Base-by-base conservation (phyloP, 2,113 vertebrate species). In the Pogonocichla stellata region DNA sequence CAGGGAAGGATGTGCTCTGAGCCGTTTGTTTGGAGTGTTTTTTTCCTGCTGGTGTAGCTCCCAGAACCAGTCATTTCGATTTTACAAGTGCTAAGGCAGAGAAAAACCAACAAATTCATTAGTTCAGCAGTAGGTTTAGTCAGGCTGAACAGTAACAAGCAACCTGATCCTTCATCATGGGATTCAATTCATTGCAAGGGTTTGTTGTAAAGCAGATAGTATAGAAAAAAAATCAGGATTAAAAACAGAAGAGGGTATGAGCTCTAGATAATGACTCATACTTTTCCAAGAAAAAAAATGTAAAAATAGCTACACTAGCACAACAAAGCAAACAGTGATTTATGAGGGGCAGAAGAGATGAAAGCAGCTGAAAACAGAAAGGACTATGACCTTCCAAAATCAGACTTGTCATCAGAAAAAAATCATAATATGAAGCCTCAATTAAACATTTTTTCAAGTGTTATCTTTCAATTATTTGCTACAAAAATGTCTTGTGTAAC, bases 401-500 rank as follows among this genome's bases (percentile, higher is more conserved):
- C 34, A 70, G 24, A 43, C 66, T 80, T 78, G 8, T 20, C 33
- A n/a, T 47, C 58, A 77, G 85, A 96, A 96, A 65, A 58, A 92
- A 90, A 73, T 73, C 28, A 12, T 10, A 65, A 50, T 16, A 66
- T 45, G 48, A 93, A 90, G 25, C 43, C 19, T 70, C 42, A 92
- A 70, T 60, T 78, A 86, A 79, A 34, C 57, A 5, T 6, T 66
- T 66, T 74, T 66, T 75, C 34, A 50, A 71, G 50, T 66, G 12
- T 40, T 86, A 42, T 86, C 50, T 93, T 90, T 92, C 56, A 78
- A 72, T 85, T 95, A 91, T 65, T 87, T 88, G 34, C 69, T 64
- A 78, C 14, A 42, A 93, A 95, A 93, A 92, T 53, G 11, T 69
- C 69, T 15, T 73, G 84, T 88, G 69, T 93, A 87, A 70, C 36